Evolutionary conservation across 2,888 invertebrate genomes (phyloP), one percentile per base, ranked within the genome.

Genomic region (Prostheceraeus crozeri): DNA sequence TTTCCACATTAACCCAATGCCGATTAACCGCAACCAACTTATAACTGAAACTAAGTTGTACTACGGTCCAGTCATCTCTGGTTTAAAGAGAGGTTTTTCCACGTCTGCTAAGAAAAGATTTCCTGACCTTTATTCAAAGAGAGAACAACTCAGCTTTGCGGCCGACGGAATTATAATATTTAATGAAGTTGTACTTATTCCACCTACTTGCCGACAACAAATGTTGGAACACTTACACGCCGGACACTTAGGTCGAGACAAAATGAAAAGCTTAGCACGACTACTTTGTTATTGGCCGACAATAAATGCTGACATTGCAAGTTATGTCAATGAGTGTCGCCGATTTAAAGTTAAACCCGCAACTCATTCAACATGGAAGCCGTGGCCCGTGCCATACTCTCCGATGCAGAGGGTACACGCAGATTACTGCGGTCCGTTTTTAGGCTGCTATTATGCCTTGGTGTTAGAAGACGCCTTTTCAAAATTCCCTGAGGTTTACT

Each of bases 31-130:
- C 11, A 48, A 19, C 28, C 4, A 48, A 28, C 16, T 48, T 28
- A 48, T 48, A 28, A 6, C 14, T 6, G 23, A 48, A 21, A 48
- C 48, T 28, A 48, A 48, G 28, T 28, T 28, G 23, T 4, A 28
- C 8, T 48, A 28, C 28, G 48, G 48, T 30, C 28, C 48, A 48
- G 23, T 48, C 28, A 25, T 48, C 27, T 4, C 48, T 28, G 48
- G 48, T 6, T 4, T 48, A 25, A 48, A 48, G 10, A 25, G 28
- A 14, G 48, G 48, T 28, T 48, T 25, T 25, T 48, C 48, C 23
- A 48, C 23, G 25, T 28, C 23, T 28, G 48, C 48, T 30, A 40
- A 40, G 28, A 25, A 48, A 48, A 48, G 48, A 28, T 19, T 48
- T 48, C 28, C 48, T 48, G n/a, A n/a, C n/a, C n/a, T n/a, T n/a